Evolutionary conservation across 2,888 invertebrate genomes (phyloP).

Genomic region (Arctia plantaginis): DNA sequence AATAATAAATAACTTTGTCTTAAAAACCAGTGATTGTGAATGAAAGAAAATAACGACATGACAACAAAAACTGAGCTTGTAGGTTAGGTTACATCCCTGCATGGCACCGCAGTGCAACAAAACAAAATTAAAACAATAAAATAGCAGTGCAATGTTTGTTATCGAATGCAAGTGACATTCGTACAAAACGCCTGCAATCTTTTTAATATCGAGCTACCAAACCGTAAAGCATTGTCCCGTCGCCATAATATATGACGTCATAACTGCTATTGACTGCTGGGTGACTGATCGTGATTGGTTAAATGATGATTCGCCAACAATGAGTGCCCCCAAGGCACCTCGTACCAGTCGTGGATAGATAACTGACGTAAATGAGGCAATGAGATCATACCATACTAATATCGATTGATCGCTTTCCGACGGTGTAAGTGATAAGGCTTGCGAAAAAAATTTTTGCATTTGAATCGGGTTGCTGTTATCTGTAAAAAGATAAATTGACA

Average conservation of each 20-base stretch:
- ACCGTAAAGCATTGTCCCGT: slow-evolving; percentile 21
- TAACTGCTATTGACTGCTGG: slow-evolving; percentile 36
- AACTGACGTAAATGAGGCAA: slow-evolving; percentile 56
- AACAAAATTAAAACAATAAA: background rate
- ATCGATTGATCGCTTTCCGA: slow-evolving; percentile 23
- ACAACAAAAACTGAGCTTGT: too few relatives aligned
- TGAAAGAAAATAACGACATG: too few relatives aligned
- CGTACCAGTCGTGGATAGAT: slow-evolving; percentile 62
- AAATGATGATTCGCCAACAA: slow-evolving; percentile 58
- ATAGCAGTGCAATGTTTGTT: background rate
- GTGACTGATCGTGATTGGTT: slow-evolving; percentile 67
- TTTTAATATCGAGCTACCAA: slow-evolving; percentile 13
- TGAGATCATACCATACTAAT: slow-evolving; percentile 59
- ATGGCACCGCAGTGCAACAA: background rate
- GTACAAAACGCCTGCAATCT: slow-evolving; percentile 1
- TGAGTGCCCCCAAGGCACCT: slow-evolving; percentile 49
- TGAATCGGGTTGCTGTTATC: background rate
- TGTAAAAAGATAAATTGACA: too few relatives aligned
- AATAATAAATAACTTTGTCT: too few relatives aligned
- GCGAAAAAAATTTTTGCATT: background rate
- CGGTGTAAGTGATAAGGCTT: slow-evolving; percentile 13
- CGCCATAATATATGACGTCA: slow-evolving; percentile 34
- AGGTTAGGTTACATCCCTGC: too few relatives aligned
- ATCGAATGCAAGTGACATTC: background rate
- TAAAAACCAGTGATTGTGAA: too few relatives aligned